A percentile compares a stretch with the other conserved stretches of the same genome.
Conservation (phyloP, 1,140 invertebrate species). For the Protaetia brevitarsis region DNA sequence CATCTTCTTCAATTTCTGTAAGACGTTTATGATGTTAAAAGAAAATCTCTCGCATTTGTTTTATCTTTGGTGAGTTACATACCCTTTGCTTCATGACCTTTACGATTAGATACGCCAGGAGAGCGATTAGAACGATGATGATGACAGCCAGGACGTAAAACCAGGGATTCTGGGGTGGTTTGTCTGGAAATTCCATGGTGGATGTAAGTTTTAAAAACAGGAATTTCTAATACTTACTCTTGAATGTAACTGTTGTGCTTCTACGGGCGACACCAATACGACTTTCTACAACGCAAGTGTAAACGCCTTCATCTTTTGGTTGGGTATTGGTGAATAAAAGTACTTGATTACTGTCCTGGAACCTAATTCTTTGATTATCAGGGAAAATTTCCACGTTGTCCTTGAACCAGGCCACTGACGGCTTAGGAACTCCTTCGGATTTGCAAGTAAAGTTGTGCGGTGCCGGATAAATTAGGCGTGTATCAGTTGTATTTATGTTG, state of each 20-base stretch:
- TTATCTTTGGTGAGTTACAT: not conserved
- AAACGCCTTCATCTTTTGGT: not conserved
- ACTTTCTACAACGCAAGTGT: not conserved
- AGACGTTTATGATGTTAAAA: no score
- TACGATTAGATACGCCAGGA: not conserved
- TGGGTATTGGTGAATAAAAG: not conserved
- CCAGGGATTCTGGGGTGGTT: not conserved
- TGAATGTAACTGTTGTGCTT: no score
- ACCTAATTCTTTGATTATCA: not conserved
- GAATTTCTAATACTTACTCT: no score
- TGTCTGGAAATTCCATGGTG: not conserved
- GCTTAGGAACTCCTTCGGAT: not conserved
- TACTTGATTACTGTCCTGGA: not conserved
- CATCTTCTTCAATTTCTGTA: constrained; percentile 58
- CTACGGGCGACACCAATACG: not conserved
- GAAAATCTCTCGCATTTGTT: not conserved
- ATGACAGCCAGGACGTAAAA: no score
- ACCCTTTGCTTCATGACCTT: constrained; percentile 9
- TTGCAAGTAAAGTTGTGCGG: not conserved
- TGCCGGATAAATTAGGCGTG: not conserved
- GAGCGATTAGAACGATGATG: no score
- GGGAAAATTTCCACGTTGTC: not conserved
- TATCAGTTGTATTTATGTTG: not conserved
- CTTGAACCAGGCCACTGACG: not conserved
- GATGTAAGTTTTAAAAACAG: not conserved